Evolutionary conservation across 2,113 vertebrate species (phyloP).

Genomic region (Elanus axillaris): DNA sequence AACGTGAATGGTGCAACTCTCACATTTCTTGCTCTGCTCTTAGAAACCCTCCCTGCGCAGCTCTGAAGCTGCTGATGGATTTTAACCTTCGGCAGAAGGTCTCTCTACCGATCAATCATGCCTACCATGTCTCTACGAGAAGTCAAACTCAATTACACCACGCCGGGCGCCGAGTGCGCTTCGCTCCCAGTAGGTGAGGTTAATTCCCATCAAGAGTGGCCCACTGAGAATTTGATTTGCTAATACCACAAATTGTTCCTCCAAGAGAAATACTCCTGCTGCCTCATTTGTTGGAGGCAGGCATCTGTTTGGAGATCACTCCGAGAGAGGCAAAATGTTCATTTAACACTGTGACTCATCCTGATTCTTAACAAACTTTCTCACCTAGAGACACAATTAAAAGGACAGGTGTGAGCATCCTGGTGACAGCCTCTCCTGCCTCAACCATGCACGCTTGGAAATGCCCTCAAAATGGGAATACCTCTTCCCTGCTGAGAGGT

Average conservation of each 20-base stretch:
- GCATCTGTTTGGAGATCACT: neutral
- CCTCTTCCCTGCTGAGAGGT: neutral
- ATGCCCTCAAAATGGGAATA: neutral
- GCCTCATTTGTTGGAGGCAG: neutral
- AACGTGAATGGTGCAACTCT: rapidly evolving
- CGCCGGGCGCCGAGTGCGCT: rapidly evolving
- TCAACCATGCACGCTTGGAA: neutral
- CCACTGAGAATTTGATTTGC: slow-evolving; percentile 6
- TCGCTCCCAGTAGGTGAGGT: neutral
- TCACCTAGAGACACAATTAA: neutral
- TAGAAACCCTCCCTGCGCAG: rapidly evolving
- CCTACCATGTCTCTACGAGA: neutral
- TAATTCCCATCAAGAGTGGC: slow-evolving; percentile 41
- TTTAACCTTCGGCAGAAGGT: neutral
- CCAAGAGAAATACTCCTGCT: neutral
- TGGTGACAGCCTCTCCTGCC: neutral
- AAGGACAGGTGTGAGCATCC: neutral
- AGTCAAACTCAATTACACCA: neutral
- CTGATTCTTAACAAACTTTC: neutral
- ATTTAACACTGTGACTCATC: neutral
- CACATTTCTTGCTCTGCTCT: neutral
- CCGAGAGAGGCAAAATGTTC: neutral
- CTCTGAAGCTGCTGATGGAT: neutral
- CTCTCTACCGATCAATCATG: neutral
- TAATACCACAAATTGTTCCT: slow-evolving; percentile 13